A percentile compares a stretch with the other conserved stretches of the same genome.
Conservation (phyloP, 2,113 vertebrate genomes). For the Sinocyclocheilus anshuiensis region DNA sequence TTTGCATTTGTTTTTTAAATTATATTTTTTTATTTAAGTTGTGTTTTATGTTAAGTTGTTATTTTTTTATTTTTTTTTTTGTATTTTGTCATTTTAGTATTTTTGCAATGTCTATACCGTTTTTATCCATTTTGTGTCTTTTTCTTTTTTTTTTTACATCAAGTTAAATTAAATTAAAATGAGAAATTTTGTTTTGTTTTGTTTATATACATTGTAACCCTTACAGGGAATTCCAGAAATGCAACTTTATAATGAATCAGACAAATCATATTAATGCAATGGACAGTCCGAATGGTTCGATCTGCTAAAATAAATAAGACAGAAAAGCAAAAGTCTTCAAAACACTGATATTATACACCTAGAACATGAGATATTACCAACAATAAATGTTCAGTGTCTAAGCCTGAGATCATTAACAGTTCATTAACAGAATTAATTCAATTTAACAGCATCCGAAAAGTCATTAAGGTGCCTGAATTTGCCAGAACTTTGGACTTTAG, state of each 20-base stretch:
- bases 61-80: no score
- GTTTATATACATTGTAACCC: no score
- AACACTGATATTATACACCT: background rate
- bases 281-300: background rate
- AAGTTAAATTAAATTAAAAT: no score
- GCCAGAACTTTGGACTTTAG: background rate
- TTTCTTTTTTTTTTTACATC: no score
- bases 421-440: background rate
- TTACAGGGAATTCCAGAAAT: background rate
- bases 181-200: no score
- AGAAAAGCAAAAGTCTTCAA: background rate
- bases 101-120: no score
- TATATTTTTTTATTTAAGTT: no score
- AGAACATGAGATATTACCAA: background rate
- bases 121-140: no score
- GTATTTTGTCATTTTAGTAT: no score
- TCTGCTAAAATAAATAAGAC: background rate
- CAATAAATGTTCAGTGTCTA: background rate
- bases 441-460: background rate
- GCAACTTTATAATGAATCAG: background rate
- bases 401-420: background rate
- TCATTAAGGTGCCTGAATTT: background rate
- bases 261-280: background rate
- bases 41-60: no score
- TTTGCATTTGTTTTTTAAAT: no score